Base-by-base conservation (phyloP, 2,888 invertebrate genomes). In the Dorcus hopei region DNA sequence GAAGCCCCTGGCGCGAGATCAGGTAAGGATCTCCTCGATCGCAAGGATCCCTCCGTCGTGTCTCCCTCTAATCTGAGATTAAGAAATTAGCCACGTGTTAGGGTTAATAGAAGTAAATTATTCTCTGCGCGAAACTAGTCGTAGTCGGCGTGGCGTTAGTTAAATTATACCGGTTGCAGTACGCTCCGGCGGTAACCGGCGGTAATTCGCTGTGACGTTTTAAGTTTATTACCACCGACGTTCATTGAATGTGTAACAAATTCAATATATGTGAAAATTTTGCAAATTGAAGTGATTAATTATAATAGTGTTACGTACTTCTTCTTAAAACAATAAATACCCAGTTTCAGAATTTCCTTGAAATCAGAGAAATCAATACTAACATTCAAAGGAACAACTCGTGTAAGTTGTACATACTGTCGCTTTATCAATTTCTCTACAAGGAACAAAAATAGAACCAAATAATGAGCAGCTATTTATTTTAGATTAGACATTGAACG, bases 151-250 rank as follows among this genome's bases (percentile, higher is more conserved):
- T 38, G 50, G 50, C 38, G 39, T 39, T 50, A 56, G 47, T 57
- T 47, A 52, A 57, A 52, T 57, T 57, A 52, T 26, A 57, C 16
- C 23, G 16, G 19, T 33, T 40, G 47, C 11, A 47, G 42, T 16
- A 48, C 40, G 51, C 14, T 23, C 57, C 14, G 42, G 14, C 42
- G 26, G 9, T n/a, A 49, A 49, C 54, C 41, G 9, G 39, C 33
- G 38, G 47, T 57, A 57, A 57, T 57, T 57, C 33, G 57, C 23
- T 39, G 47, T 57, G 57, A 57, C 57, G 40, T 45, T 19, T 52
- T 57, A 57, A 57, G 40, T 50, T 52, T 57, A 57, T 57, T 40
- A 51, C 48, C 14, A 45, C 42, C 40, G 52, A 51, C 57, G 47
- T 14, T 45, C 26, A 51, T 41, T 16, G 57, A 57, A 57, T 53